These are phyloP conservation scores for Pygmarrhopalites habei DNA, from an alignment of 1,140 invertebrate genomes.

Conservation along the genomic window DNA sequence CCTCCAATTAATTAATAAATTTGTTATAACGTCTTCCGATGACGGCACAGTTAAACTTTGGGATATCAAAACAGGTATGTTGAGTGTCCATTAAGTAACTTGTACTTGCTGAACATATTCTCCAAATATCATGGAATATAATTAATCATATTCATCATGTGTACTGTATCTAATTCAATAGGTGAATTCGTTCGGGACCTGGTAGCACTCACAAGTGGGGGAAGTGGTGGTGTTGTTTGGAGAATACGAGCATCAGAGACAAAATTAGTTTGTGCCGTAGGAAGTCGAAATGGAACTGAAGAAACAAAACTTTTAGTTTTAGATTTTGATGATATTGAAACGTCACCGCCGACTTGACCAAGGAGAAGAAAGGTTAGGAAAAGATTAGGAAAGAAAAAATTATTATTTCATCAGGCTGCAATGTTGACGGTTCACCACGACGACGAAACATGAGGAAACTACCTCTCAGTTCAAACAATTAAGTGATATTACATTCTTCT, in stretches of 20 bases:
- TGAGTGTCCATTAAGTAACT: conserved; percentile 21
- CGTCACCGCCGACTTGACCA: neutral
- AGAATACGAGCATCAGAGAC: conserved; percentile 90
- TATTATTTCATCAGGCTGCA: too few relatives aligned
- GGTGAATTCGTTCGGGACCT: conserved; percentile 93
- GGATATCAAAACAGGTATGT: conserved; percentile 86
- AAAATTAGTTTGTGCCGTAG: conserved; percentile 95
- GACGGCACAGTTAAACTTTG: conserved; percentile 99
- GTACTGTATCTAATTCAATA: too few relatives aligned
- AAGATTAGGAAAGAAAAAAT: too few relatives aligned
- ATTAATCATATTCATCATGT: too few relatives aligned
- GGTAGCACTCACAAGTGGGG: conserved; percentile 85
- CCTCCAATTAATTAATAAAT: conserved; percentile 92
- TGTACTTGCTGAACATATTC: conserved; percentile 74
- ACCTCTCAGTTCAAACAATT: conserved; percentile 1
- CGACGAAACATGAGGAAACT: too few relatives aligned
- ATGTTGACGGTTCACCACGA: too few relatives aligned
- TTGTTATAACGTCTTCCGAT: conserved; percentile 98
- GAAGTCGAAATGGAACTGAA: conserved; percentile 95
- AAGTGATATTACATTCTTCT: conserved; percentile 2
- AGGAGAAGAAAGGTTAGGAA: neutral
- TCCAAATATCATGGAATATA: too few relatives aligned
- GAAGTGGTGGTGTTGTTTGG: conserved; percentile 98
- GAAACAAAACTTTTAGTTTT: conserved; percentile 96
- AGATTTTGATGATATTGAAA: conserved; percentile 73